Conservation (phyloP, 2,888 invertebrate species). For the Prenolepis imparis region DNA sequence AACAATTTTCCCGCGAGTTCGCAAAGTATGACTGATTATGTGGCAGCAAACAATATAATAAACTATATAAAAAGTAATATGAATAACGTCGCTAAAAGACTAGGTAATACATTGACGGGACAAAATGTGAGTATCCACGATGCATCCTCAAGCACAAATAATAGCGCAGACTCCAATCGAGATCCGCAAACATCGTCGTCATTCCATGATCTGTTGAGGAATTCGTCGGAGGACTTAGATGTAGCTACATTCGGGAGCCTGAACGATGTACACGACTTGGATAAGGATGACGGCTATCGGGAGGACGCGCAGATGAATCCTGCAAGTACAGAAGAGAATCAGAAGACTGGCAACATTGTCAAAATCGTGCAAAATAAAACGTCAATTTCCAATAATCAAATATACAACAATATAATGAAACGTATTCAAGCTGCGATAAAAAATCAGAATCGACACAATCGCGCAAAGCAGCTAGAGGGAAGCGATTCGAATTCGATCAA, state of each 20-base stretch:
- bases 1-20: conserved; percentile 30
- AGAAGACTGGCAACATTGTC: background rate
- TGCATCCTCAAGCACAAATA: background rate
- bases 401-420: conserved; percentile 77
- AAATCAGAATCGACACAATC: conserved; percentile 37
- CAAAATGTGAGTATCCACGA: background rate
- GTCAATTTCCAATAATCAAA: conserved; percentile 68
- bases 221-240: background rate
- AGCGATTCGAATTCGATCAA: conserved; percentile 15
- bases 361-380: background rate
- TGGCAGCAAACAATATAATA: conserved; percentile 33
- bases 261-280: background rate
- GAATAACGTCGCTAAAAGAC: background rate
- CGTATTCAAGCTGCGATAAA: conserved; percentile 72
- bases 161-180: background rate
- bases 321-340: background rate
- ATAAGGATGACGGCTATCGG: background rate
- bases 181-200: background rate
- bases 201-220: background rate
- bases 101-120: background rate
- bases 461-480: conserved; percentile 32
- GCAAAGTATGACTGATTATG: conserved; percentile 32
- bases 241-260: background rate
- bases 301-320: background rate
- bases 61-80: conserved; percentile 7